phyloP scores from a whole-genome alignment of 2,113 vertebrate species.

The Apus apus region DNA sequence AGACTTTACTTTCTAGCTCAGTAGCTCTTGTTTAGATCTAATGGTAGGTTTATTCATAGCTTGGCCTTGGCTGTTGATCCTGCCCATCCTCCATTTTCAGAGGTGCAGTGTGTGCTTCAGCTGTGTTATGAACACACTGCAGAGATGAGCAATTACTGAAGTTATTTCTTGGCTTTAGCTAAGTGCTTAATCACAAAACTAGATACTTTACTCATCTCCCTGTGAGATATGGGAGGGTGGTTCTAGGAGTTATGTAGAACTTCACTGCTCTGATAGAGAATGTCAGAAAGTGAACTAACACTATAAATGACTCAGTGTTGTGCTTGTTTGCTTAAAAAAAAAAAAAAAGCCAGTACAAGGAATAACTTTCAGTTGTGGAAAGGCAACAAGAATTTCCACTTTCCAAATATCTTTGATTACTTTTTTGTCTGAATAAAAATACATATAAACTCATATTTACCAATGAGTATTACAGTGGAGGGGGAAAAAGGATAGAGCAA shows the following conservation, averaged over 20 bases:
- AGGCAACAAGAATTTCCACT: background rate
- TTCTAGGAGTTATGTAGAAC: background rate
- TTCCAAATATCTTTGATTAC: background rate
- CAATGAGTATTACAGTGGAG: background rate
- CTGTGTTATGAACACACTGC: background rate
- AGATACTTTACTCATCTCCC: conserved; percentile 36
- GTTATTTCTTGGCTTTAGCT: conserved; percentile 13
- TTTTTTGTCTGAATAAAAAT: background rate
- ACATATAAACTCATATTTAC: background rate
- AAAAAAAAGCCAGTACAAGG: background rate
- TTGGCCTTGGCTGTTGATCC: background rate
- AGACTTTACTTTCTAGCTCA: background rate
- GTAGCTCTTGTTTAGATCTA: background rate
- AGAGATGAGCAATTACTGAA: conserved; percentile 25
- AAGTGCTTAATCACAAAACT: background rate
- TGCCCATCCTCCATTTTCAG: background rate
- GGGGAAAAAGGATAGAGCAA: background rate
- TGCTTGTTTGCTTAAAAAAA: background rate
- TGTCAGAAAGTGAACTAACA: background rate
- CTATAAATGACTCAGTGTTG: background rate
- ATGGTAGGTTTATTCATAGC: background rate
- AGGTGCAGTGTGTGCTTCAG: background rate
- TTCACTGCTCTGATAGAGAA: background rate
- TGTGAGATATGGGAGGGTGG: conserved; percentile 17
- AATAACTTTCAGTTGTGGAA: background rate